phyloP scores from a whole-genome alignment of 2,888 invertebrate genomes.

The Aspidiotus rigidus region DNA sequence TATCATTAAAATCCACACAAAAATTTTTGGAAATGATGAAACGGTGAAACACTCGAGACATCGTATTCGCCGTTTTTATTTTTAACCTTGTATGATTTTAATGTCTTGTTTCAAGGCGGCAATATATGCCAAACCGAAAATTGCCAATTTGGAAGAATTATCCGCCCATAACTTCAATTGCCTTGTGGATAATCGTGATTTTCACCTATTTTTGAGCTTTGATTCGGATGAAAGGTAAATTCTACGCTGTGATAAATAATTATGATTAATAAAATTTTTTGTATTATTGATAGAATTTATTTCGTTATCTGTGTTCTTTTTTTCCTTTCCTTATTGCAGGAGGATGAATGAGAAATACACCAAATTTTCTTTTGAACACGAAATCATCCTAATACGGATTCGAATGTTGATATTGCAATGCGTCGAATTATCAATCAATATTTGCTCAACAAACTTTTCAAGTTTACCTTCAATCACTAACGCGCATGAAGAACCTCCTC shows the following conservation, averaged over 20 bases:
- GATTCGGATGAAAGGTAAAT: conserved; percentile 20
- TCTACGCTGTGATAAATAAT: not conserved
- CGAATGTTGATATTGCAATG: conserved; percentile 28
- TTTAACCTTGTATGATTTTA: not conserved
- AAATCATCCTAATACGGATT: conserved; percentile 22
- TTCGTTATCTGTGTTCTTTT: not conserved
- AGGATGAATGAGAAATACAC: conserved; percentile 22
- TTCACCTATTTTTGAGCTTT: conserved; percentile 25
- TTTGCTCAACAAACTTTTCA: conserved; percentile 10
- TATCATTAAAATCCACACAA: too few relatives aligned
- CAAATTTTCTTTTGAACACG: conserved; percentile 23
- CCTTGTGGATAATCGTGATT: conserved; percentile 28
- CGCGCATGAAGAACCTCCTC: not conserved
- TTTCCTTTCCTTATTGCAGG: conserved; percentile 1
- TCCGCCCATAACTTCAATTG: conserved; percentile 20
- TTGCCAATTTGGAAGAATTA: conserved; percentile 23
- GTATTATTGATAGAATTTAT: too few relatives aligned
- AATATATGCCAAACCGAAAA: conserved; percentile 15
- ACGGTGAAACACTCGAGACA: not conserved
- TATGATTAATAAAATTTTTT: too few relatives aligned
- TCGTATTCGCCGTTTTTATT: not conserved
- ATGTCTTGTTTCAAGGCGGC: not conserved
- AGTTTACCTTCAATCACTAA: conserved; percentile 1
- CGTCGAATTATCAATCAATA: conserved; percentile 25
- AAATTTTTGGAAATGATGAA: too few relatives aligned